Conservation (phyloP, 2,797 vertebrate genomes). For the Sebastes variabilis region DNA sequence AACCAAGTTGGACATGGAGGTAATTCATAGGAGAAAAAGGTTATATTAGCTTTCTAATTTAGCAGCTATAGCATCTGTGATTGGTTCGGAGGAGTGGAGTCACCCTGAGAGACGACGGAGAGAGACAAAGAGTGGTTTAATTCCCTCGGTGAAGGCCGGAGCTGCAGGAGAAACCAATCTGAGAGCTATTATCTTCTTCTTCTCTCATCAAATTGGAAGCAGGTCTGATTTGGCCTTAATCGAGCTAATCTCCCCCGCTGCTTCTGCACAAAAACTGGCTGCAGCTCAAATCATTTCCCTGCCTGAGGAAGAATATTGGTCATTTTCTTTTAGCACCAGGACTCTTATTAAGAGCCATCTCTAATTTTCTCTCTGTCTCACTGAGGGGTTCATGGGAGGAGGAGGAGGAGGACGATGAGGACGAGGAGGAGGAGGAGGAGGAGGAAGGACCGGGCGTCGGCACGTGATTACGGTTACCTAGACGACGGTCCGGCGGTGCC, state of each 20-base stretch:
- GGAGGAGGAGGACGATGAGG: slow-evolving; percentile 33
- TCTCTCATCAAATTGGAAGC: slow-evolving; percentile 68
- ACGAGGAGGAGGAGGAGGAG: slow-evolving; percentile 1
- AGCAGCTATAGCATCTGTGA: slow-evolving; percentile 13
- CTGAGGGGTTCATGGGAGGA: slow-evolving; percentile 30
- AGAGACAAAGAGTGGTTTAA: slow-evolving; percentile 66
- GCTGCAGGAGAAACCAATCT: slow-evolving; percentile 61
- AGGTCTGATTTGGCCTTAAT: slow-evolving; percentile 75
- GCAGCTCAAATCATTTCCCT: slow-evolving; percentile 73
- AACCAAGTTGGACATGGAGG: slow-evolving; percentile 16
- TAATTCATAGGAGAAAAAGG: slow-evolving; percentile 47
- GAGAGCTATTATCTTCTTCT: slow-evolving; percentile 63
- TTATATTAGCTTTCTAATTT: slow-evolving; percentile 53
- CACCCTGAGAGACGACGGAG: slow-evolving; percentile 37
- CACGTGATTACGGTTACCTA: slow-evolving; percentile 81
- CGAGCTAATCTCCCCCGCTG: slow-evolving; percentile 78
- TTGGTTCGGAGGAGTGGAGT: slow-evolving; percentile 42
- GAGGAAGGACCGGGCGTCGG: slow-evolving; percentile 33
- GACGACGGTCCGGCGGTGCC: slow-evolving; percentile 76
- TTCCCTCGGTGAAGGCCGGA: slow-evolving; percentile 53
- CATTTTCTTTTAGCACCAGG: slow-evolving; percentile 78
- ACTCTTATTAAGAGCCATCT: slow-evolving; percentile 80
- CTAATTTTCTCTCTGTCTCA: slow-evolving; percentile 80
- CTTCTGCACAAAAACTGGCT: slow-evolving; percentile 53
- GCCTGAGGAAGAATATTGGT: slow-evolving; percentile 75